Conservation (phyloP, 2,113 vertebrate genomes). For the Raja brachyura region DNA sequence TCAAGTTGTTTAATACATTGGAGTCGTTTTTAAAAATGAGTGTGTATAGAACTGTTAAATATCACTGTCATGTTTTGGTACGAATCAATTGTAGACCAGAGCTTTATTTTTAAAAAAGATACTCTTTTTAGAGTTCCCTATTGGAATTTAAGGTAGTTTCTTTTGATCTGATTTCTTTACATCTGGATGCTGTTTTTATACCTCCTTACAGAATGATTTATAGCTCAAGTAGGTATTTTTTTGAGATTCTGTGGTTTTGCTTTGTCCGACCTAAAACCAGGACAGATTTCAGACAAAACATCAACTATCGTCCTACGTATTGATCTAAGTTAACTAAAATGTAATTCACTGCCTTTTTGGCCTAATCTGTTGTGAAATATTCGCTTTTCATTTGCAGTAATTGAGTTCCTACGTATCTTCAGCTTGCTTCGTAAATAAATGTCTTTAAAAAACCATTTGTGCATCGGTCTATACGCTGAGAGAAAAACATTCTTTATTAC, state of each 20-base stretch:
- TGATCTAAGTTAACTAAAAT: neutral
- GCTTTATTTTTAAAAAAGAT: neutral
- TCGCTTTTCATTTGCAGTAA: neutral
- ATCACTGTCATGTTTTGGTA: neutral
- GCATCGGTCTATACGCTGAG: neutral
- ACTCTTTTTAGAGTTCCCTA: neutral
- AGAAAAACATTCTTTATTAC: neutral
- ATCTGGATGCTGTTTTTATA: neutral
- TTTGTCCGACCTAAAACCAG: neutral
- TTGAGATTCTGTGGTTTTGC: neutral
- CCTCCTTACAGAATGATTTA: neutral
- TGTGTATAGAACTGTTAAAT: neutral
- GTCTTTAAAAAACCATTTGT: neutral
- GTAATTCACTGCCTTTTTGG: neutral
- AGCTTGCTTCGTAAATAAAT: neutral
- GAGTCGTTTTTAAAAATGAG: neutral
- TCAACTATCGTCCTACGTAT: neutral
- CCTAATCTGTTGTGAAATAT: neutral
- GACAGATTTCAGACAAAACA: neutral
- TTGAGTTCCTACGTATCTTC: neutral
- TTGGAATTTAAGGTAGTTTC: neutral
- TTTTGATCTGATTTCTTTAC: neutral
- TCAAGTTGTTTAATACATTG: no score
- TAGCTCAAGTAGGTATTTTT: neutral
- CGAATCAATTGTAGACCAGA: neutral